A percentile compares a stretch with the other conserved stretches of the same genome.
Conservation (phyloP, 2,113 vertebrate species). For the Siphamia tubifer region DNA sequence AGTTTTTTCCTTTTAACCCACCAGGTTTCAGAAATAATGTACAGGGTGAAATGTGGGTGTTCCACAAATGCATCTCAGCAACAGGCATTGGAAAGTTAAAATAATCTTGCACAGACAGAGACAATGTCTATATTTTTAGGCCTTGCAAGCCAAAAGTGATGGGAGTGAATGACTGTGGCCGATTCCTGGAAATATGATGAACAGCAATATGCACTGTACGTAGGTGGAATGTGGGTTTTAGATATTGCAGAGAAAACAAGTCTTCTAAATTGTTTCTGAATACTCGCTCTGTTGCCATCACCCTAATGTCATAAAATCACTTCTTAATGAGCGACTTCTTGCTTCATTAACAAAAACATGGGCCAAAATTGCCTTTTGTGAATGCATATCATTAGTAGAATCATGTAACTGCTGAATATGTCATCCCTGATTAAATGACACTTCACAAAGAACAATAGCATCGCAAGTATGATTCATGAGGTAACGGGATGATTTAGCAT, state of each 20-base stretch:
- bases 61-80: constrained; percentile 48
- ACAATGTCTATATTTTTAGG: constrained; percentile 6
- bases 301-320: background rate
- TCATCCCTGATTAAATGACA: constrained; percentile 11
- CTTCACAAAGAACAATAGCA: background rate
- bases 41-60: constrained; percentile 21
- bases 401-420: background rate
- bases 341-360: background rate
- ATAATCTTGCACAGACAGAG: constrained; percentile 6
- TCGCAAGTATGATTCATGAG: background rate
- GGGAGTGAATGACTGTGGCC: background rate
- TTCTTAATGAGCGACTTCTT: constrained; percentile 16
- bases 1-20: constrained; percentile 20
- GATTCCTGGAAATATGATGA: background rate
- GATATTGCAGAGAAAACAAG: background rate
- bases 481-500: too few species aligned
- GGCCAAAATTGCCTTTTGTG: background rate
- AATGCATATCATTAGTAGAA: background rate
- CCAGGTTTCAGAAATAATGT: constrained; percentile 26
- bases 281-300: background rate
- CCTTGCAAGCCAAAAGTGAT: background rate
- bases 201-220: background rate
- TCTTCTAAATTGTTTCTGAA: background rate
- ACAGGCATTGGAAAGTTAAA: constrained; percentile 11
- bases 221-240: background rate